Base-by-base conservation (phyloP, 1,140 invertebrate genomes). In the Temnothorax longispinosus region DNA sequence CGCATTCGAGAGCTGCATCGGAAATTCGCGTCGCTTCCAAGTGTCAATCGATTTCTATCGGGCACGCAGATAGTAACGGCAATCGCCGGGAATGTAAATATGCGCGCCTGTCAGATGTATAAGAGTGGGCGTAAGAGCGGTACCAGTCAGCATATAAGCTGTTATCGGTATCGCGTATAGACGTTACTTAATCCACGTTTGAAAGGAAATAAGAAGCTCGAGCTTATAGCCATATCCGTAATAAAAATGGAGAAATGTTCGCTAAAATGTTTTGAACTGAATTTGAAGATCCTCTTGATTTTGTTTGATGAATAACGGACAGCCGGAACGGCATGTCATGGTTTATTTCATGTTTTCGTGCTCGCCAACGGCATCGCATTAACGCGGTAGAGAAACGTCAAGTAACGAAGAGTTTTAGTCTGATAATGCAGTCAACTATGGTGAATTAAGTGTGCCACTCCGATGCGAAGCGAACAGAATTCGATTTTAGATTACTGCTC, bases 31-130 rank as follows among this genome's bases (percentile, higher is more conserved):
- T 84, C 80, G 54, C n/a, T 47, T 84, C 54, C 71, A 60, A 84
- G 69, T 74, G 80, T 84, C 80, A 62, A 84, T 84, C 80, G 80
- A 84, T 84, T 84, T 60, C 80, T 84, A 74, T 84, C 80, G 54
- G 80, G 50, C 32, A 60, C 80, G 54, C 32, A 74, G 80, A 74
- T 82, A 72, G 67, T 54, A 82, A 60, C 69, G 69, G 69, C 80
- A 82, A 82, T 82, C 80, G 54, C 27, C 54, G 69, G 4, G 54
- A 84, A 21, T 72, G 80, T 75, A 84, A 84, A 84, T 84, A 84
- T 74, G 67, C 35, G 41, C 69, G 50, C 0, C 54, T 44, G 78
- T 56, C 54, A 56, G 38, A 60, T 47, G 67, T 32, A 38, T 32
- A 38, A 41, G 52, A 72, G 69, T n/a, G 21, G 35, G 38, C 13